A percentile compares a stretch with the other conserved stretches of the same genome.
These are phyloP conservation scores for Potamarius usumacintae DNA, from an alignment of 2,113 vertebrate genomes.

Conservation along the genomic window DNA sequence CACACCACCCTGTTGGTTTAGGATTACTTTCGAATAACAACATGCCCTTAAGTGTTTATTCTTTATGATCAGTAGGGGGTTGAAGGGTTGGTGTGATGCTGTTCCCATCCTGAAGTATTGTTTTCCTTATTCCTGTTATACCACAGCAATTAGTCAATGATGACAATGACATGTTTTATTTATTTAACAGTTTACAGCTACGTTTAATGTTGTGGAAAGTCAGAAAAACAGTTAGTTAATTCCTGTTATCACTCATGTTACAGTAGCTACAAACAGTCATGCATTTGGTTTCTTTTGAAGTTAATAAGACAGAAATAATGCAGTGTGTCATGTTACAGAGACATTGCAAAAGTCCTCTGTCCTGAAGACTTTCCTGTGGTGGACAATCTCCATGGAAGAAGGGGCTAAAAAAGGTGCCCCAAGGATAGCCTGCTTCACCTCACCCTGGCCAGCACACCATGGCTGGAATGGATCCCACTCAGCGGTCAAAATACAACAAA, in stretches of 20 bases:
- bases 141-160: neutral
- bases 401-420: too few relatives aligned
- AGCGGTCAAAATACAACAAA: too few relatives aligned
- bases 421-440: too few relatives aligned
- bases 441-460: too few relatives aligned
- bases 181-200: neutral
- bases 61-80: neutral
- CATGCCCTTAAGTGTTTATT: neutral
- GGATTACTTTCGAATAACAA: neutral
- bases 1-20: neutral
- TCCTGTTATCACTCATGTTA: neutral
- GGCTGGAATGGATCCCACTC: too few relatives aligned
- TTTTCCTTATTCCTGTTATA: neutral
- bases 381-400: neutral
- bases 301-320: neutral
- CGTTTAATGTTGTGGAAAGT: neutral
- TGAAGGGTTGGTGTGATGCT: neutral
- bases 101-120: neutral
- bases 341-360: neutral
- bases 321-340: neutral
- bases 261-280: neutral
- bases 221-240: neutral
- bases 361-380: neutral
- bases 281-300: neutral
- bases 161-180: neutral